These are phyloP conservation scores for Pelodytes ibericus DNA, from an alignment of 2,797 vertebrate species.

Conservation along the genomic window DNA sequence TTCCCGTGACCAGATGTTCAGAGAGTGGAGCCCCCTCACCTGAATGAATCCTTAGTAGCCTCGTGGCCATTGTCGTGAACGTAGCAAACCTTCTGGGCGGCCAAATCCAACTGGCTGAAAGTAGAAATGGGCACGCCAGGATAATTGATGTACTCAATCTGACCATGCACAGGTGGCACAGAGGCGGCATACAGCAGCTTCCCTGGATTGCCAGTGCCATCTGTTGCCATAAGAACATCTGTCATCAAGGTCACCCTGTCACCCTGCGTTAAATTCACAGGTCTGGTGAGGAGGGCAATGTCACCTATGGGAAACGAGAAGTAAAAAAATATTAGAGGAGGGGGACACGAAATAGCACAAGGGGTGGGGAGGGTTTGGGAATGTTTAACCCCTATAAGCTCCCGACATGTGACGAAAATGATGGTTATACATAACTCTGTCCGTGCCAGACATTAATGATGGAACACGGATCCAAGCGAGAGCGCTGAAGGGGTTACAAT, in stretches of 20 bases:
- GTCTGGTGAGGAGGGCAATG: conserved; percentile 81
- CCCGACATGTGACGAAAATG: no score
- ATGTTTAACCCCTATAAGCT: neutral
- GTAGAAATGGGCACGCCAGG: conserved; percentile 77
- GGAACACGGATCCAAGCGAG: no score
- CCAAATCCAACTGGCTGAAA: conserved; percentile 89
- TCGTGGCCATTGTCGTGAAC: conserved; percentile 82
- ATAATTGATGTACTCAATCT: conserved; percentile 83
- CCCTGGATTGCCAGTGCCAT: conserved; percentile 83
- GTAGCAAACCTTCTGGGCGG: conserved; percentile 82
- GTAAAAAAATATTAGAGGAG: neutral
- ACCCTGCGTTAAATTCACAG: conserved; percentile 86
- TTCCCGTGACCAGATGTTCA: conserved; percentile 24
- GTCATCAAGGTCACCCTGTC: conserved; percentile 90
- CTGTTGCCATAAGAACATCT: conserved; percentile 88
- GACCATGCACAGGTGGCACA: conserved; percentile 83
- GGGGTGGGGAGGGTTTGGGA: neutral
- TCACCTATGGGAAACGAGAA: conserved; percentile 76
- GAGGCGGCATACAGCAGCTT: conserved; percentile 85
- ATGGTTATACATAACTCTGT: no score
- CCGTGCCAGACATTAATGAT: no score
- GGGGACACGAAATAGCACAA: neutral
- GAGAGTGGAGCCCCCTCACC: conserved; percentile 71
- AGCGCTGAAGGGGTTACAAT: neutral
- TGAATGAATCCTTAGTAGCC: conserved; percentile 75